A percentile compares a stretch with the other conserved stretches of the same genome.
These are phyloP conservation scores for Dexiosoma caninum DNA, from an alignment of 2,888 invertebrate genomes.

Conservation along the genomic window DNA sequence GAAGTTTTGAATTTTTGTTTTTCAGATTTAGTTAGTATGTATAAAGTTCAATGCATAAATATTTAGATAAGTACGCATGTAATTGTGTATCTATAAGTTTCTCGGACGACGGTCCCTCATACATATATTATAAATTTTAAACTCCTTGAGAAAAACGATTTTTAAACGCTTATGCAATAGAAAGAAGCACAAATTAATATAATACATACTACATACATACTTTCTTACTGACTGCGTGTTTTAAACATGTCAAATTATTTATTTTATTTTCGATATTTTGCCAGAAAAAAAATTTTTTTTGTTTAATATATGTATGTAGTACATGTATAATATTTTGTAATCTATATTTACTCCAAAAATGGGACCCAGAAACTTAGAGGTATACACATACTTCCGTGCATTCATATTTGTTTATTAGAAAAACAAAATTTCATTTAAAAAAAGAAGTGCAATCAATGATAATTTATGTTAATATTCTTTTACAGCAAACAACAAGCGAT, in stretches of 20 bases:
- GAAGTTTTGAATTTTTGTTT: too few species aligned
- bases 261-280: constrained; percentile 39
- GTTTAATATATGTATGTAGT: not conserved
- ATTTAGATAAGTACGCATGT: too few species aligned
- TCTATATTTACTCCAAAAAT: not conserved
- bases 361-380: constrained; percentile 38
- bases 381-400: not conserved
- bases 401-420: not conserved
- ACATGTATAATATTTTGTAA: not conserved
- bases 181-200: too few species aligned
- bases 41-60: too few species aligned
- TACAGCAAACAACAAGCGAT: constrained; percentile 72
- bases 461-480: not conserved
- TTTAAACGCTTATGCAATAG: too few species aligned
- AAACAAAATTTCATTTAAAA: not conserved
- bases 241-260: not conserved
- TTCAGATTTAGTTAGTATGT: too few species aligned
- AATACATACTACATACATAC: too few species aligned
- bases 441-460: not conserved
- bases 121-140: too few species aligned
- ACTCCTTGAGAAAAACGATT: too few species aligned
- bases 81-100: too few species aligned
- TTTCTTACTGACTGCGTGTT: too few species aligned
- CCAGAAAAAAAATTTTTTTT: not conserved
- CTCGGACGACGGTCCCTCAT: too few species aligned